Percentiles rank a stretch among this genome's conserved stretches.
These are phyloP conservation scores for Epizoanthus illoricatus DNA, from an alignment of 92 coral and sea anemone species.

Conservation along the genomic window DNA sequence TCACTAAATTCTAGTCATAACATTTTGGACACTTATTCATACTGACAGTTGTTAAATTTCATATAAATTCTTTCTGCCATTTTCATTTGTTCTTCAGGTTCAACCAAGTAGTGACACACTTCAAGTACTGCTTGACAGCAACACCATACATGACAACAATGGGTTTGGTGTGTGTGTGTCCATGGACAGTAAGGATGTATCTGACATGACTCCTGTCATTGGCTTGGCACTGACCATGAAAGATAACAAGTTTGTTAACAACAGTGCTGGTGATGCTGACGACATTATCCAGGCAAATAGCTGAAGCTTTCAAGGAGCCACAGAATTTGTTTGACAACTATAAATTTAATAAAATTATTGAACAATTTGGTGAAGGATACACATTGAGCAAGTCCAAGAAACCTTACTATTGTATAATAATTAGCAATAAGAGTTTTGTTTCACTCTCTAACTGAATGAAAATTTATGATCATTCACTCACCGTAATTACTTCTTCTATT, in stretches of 20 bases:
- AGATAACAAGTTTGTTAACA: constrained; percentile 69
- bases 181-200: constrained; percentile 45
- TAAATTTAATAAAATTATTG: no score
- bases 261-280: constrained; percentile 67
- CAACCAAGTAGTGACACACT: constrained; percentile 48
- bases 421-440: no score
- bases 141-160: constrained; percentile 67
- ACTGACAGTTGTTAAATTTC: not conserved
- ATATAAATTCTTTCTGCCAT: not conserved
- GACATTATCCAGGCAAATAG: constrained; percentile 38
- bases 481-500: no score
- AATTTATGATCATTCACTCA: no score
- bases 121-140: constrained; percentile 61
- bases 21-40: no score
- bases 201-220: constrained; percentile 47
- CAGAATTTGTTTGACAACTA: no score
- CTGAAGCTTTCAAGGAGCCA: not conserved
- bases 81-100: constrained; percentile 39
- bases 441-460: no score
- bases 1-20: no score
- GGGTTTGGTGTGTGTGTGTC: constrained; percentile 80
- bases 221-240: constrained; percentile 62
- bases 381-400: no score
- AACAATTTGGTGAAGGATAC: no score
- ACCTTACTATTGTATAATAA: no score